A percentile compares a stretch with the other conserved stretches of the same genome.
phyloP scores from a whole-genome alignment of 2,113 vertebrate species.

The Larimichthys crocea region DNA sequence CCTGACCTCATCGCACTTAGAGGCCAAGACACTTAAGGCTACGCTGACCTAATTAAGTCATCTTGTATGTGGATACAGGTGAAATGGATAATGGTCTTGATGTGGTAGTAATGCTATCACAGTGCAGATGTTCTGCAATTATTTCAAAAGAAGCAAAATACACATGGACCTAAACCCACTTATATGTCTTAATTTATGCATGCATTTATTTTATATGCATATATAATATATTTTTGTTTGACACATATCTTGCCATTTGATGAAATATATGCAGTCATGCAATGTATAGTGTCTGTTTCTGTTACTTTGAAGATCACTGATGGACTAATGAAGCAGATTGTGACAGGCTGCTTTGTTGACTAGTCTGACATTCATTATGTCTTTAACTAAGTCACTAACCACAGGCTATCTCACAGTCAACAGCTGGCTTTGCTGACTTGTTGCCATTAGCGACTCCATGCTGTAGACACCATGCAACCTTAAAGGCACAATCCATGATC shows the following conservation, averaged over 20 bases:
- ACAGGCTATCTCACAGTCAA: neutral
- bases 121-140: neutral
- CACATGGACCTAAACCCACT: neutral
- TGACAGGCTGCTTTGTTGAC: slow-evolving; percentile 1
- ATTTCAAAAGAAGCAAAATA: neutral
- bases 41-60: slow-evolving; percentile 49
- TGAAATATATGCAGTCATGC: neutral
- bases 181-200: no score
- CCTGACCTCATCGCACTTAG: slow-evolving; percentile 31
- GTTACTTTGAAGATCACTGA: slow-evolving; percentile 16
- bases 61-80: slow-evolving; percentile 7
- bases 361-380: neutral
- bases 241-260: neutral
- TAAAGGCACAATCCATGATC: neutral
- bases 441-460: slow-evolving; percentile 10
- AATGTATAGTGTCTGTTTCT: slow-evolving; percentile 26
- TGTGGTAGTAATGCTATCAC: neutral
- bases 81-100: slow-evolving; percentile 4
- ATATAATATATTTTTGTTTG: neutral
- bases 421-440: neutral
- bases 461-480: neutral
- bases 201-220: no score
- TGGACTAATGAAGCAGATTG: slow-evolving; percentile 25
- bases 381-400: slow-evolving; percentile 5
- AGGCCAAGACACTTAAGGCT: slow-evolving; percentile 40